Conservation (phyloP, 2,113 vertebrate genomes). For the Casuarius casuarius region DNA sequence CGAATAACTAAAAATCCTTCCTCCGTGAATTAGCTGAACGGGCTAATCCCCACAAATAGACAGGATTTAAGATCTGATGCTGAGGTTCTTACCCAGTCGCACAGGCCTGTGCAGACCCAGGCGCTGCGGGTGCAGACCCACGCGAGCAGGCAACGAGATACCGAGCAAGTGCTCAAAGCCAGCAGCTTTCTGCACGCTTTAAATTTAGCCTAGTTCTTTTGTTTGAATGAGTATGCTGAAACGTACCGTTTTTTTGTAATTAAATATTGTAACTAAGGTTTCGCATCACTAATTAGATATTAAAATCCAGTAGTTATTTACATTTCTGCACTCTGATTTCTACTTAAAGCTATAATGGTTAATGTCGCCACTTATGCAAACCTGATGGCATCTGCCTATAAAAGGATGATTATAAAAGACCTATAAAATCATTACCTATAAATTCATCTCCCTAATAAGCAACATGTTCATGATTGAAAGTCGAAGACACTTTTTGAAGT, state of each 20-base stretch:
- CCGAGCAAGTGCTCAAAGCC: background rate
- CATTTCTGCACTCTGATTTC: slow-evolving; percentile 55
- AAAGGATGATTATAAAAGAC: slow-evolving; percentile 51
- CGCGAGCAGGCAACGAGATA: background rate
- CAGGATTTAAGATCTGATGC: slow-evolving; percentile 65
- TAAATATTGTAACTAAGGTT: slow-evolving; percentile 49
- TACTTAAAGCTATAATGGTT: slow-evolving; percentile 21
- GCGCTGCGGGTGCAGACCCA: background rate
- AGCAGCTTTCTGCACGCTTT: background rate
- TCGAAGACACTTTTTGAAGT: slow-evolving; percentile 52
- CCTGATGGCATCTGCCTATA: slow-evolving; percentile 53
- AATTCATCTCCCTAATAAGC: slow-evolving; percentile 58
- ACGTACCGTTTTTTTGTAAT: background rate
- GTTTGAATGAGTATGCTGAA: background rate
- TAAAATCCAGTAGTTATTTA: slow-evolving; percentile 59
- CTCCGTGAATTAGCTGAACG: slow-evolving; percentile 18
- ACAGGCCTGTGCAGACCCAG: slow-evolving; percentile 7
- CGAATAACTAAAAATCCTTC: slow-evolving; percentile 37
- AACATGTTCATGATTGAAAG: slow-evolving; percentile 31
- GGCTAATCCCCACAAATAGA: slow-evolving; percentile 71
- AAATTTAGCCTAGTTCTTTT: background rate
- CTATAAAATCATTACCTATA: slow-evolving; percentile 43
- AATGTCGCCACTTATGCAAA: slow-evolving; percentile 38
- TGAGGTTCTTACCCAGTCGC: slow-evolving; percentile 59
- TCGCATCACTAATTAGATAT: slow-evolving; percentile 39